Evolutionary conservation across 2,113 vertebrate species (phyloP).

Genomic region (Sapayoa aenigma): DNA sequence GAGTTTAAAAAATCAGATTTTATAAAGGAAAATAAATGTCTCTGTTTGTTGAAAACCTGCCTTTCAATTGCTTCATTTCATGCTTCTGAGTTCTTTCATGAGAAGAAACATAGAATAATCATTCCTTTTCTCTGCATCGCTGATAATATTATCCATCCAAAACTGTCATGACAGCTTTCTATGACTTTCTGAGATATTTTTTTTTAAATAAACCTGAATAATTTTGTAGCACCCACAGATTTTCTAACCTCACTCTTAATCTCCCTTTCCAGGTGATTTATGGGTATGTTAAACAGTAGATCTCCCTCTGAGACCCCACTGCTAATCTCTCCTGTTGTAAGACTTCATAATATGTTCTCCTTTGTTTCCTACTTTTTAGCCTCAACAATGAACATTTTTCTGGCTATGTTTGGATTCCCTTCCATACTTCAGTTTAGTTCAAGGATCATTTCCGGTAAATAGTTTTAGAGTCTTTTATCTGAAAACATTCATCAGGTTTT

Average conservation of each 20-base stretch:
- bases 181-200: neutral
- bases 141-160: neutral
- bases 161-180: neutral
- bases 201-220: neutral
- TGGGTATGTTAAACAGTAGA: neutral
- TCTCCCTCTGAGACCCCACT: neutral
- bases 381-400: neutral
- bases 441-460: neutral
- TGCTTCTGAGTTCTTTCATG: neutral
- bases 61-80: neutral
- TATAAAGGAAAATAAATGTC: neutral
- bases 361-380: neutral
- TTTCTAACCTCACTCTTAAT: neutral
- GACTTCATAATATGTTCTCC: neutral
- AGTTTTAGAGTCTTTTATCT: neutral
- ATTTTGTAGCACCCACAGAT: neutral
- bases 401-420: neutral
- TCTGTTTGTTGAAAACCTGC: neutral
- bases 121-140: neutral
- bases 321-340: neutral
- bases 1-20: slow-evolving; percentile 11
- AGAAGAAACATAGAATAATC: neutral
- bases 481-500: neutral
- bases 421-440: neutral
- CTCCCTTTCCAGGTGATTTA: neutral